These are phyloP conservation scores for Iguana delicatissima DNA, from an alignment of 2,797 vertebrate genomes.

Conservation along the genomic window DNA sequence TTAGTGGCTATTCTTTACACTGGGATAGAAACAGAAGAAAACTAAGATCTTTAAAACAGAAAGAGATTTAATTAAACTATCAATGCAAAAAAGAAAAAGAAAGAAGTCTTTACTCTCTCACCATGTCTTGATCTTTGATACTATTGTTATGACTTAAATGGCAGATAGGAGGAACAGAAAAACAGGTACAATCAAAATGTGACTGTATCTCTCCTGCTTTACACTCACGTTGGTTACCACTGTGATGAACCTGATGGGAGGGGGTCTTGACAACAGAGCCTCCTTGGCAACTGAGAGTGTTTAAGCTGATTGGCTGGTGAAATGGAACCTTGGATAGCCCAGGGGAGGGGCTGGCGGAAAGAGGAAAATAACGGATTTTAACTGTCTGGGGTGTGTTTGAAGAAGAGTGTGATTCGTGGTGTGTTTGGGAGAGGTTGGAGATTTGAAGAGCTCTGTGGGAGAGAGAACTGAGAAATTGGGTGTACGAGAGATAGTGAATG, in stretches of 20 bases:
- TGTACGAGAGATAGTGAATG: too few species aligned
- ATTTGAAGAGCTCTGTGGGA: too few species aligned
- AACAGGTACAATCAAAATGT: not conserved
- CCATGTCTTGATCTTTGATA: constrained; percentile 58
- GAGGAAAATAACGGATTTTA: too few species aligned
- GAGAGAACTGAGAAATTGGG: too few species aligned
- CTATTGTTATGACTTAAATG: constrained; percentile 24
- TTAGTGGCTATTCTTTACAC: not conserved
- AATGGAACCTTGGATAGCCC: too few species aligned
- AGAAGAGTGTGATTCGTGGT: too few species aligned
- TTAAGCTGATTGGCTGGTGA: too few species aligned
- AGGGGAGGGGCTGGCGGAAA: too few species aligned
- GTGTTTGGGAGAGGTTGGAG: too few species aligned
- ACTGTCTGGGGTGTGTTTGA: too few species aligned
- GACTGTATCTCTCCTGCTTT: not conserved
- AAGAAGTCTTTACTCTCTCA: not conserved
- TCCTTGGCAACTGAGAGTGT: too few species aligned
- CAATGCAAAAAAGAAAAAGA: not conserved
- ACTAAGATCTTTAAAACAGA: not conserved
- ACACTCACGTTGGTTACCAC: not conserved
- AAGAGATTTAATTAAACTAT: constrained; percentile 39
- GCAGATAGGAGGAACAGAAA: not conserved
- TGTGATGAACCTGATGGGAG: not conserved
- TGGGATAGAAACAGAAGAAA: not conserved
- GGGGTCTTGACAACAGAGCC: too few species aligned